phyloP scores from a whole-genome alignment of 1,140 invertebrate species.

The Matsumurasca onukii region DNA sequence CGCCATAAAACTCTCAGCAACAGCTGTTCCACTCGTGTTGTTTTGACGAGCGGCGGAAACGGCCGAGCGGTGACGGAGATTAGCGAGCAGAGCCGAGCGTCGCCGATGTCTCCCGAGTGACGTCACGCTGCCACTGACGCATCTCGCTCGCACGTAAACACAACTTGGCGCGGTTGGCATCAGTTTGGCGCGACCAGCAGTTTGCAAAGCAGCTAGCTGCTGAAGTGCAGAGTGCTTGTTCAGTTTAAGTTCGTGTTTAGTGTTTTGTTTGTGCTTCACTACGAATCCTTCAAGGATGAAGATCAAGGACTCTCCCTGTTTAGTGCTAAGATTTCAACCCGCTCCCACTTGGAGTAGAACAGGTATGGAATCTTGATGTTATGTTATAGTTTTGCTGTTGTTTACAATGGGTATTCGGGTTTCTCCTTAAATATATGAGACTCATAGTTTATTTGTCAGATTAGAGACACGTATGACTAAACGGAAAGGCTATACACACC shows the following conservation, averaged over 20 bases:
- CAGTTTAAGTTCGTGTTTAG: not conserved
- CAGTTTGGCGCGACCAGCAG: not conserved
- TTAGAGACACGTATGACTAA: too few species aligned
- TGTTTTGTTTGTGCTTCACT: not conserved
- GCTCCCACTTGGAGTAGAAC: slow-evolving; percentile 40
- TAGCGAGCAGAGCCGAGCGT: slow-evolving; percentile 15
- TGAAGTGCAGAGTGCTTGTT: not conserved
- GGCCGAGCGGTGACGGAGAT: too few species aligned
- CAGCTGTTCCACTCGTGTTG: too few species aligned
- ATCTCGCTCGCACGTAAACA: not conserved
- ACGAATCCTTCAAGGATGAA: too few species aligned
- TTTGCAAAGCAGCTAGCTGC: slow-evolving; percentile 2
- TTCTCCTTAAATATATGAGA: too few species aligned
- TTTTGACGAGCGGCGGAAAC: too few species aligned
- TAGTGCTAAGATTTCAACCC: slow-evolving; percentile 37
- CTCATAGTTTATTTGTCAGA: too few species aligned
- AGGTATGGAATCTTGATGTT: slow-evolving; percentile 32
- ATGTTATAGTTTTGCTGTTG: slow-evolving; percentile 9
- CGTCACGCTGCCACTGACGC: slow-evolving; percentile 21
- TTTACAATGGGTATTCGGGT: not conserved
- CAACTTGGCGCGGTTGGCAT: not conserved
- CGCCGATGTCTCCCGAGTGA: slow-evolving; percentile 21
- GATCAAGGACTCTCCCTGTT: slow-evolving; percentile 39
- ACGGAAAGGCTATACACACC: too few species aligned
- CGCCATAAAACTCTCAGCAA: not conserved